Percentiles rank a stretch among this genome's conserved stretches.
Conservation (phyloP, 2,113 vertebrate species). For the Columba livia region DNA sequence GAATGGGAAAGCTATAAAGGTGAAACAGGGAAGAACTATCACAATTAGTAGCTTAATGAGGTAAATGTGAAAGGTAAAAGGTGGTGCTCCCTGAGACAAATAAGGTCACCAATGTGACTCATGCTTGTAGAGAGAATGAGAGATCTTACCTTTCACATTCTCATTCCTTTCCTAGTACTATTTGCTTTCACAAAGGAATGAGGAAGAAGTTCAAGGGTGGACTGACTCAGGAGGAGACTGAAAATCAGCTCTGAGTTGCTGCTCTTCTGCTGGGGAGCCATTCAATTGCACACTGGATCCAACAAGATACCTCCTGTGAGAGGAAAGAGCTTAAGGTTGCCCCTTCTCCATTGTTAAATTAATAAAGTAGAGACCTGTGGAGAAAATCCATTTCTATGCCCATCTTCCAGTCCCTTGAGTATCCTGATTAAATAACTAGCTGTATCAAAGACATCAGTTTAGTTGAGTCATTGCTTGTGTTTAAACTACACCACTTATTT, state of each 20-base stretch:
- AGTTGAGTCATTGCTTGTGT: slow-evolving; percentile 10
- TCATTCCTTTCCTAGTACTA: neutral
- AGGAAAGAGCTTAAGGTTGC: neutral
- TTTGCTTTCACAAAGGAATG: neutral
- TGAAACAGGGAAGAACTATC: neutral
- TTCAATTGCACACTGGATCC: neutral
- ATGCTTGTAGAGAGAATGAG: neutral
- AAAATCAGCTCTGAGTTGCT: neutral
- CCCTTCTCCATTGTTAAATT: slow-evolving; percentile 12
- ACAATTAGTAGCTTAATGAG: neutral
- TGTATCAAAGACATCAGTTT: neutral
- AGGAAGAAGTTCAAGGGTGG: neutral
- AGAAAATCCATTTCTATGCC: slow-evolving; percentile 46
- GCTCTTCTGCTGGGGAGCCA: neutral
- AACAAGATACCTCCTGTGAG: neutral
- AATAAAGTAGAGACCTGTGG: slow-evolving; percentile 32
- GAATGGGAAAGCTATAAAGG: neutral
- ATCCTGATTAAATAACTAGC: slow-evolving; percentile 45
- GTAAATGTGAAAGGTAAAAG: neutral
- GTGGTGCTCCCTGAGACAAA: neutral
- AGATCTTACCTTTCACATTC: neutral
- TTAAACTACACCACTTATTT: slow-evolving; percentile 6
- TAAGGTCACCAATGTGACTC: neutral
- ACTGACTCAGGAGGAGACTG: neutral
- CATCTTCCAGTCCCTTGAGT: slow-evolving; percentile 38